Base-by-base conservation (phyloP, 1,140 invertebrate species). In the Mya arenaria region DNA sequence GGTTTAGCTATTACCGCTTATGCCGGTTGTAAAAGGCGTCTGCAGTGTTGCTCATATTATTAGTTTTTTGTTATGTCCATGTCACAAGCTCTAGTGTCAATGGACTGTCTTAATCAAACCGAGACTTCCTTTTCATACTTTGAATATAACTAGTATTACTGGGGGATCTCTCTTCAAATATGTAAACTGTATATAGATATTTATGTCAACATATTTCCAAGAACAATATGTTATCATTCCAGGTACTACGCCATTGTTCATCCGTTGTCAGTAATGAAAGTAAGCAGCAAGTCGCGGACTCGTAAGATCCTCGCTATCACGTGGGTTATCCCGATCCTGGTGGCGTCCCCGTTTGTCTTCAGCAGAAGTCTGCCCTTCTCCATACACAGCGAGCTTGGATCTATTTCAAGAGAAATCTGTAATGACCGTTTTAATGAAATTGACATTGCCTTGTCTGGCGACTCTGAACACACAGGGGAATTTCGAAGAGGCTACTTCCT, bases 181-280 rank as follows among this genome's bases (percentile, higher is more conserved):
- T n/a, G n/a, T n/a, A n/a, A n/a, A n/a, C n/a, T n/a, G n/a, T n/a
- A n/a, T n/a, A n/a, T n/a, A n/a, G n/a, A n/a, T n/a, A n/a, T n/a
- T n/a, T n/a, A n/a, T n/a, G n/a, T n/a, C n/a, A n/a, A n/a, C n/a
- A n/a, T n/a, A n/a, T n/a, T n/a, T n/a, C n/a, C n/a, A n/a, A n/a
- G n/a, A n/a, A n/a, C n/a, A n/a, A n/a, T n/a, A n/a, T n/a, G n/a
- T 1, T 74, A 69, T 75, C 34, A 37, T 89, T 90, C 34, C 85
- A 94, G 94, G 65, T 94, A 94, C 74, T 93, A 93, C 82, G 94
- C 93, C 25, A 93, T 94, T 44, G 92, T 94, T 8, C 91, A 94
- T 82, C 94, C 94, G 0, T 83, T 94, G 28, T 90, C 92, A 10
- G 91, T 91, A 10, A 89, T 93, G 82, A 91, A 92, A 56, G 87